Percentiles rank a stretch among this genome's conserved stretches.
Evolutionary conservation across 2,888 invertebrate genomes (phyloP).

Genomic region (Camponotus fellah): DNA sequence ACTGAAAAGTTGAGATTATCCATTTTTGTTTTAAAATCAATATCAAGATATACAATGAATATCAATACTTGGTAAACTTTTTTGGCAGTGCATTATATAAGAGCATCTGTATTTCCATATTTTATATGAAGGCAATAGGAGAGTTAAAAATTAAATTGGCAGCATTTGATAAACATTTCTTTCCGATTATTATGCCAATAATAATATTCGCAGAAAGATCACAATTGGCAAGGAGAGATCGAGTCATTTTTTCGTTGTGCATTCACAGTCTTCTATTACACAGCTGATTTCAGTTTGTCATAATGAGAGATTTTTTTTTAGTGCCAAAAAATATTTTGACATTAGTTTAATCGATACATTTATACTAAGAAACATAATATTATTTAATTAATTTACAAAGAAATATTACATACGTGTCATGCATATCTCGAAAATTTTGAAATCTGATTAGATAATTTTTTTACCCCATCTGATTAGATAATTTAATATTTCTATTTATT

Average conservation of each 20-base stretch:
- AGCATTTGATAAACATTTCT: conserved; percentile 53
- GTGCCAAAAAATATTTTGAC: conserved; percentile 10
- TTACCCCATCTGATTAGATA: conserved; percentile 52
- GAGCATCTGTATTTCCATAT: conserved; percentile 44
- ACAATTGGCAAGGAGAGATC: conserved; percentile 46
- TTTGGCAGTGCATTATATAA: conserved; percentile 61
- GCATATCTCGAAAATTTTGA: conserved; percentile 44
- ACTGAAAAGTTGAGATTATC: conserved; percentile 14
- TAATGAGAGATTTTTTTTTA: conserved; percentile 50
- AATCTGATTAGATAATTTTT: conserved; percentile 56
- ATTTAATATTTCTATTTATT: conserved; percentile 40
- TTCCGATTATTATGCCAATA: conserved; percentile 28
- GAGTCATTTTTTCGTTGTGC: conserved; percentile 69
- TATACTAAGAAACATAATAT: conserved; percentile 41
- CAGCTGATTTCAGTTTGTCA: conserved; percentile 48
- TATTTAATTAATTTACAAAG: conserved; percentile 52
- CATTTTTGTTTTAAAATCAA: background rate
- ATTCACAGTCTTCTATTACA: conserved; percentile 59
- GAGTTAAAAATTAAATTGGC: conserved; percentile 60
- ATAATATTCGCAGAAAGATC: conserved; percentile 25
- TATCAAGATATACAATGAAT: conserved; percentile 31
- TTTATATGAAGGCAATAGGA: conserved; percentile 43
- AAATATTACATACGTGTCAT: conserved; percentile 42
- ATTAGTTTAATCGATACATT: background rate
- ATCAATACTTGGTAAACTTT: conserved; percentile 37